Evolutionary conservation across 2,888 invertebrate species (phyloP).

Genomic region (Plutella xylostella): DNA sequence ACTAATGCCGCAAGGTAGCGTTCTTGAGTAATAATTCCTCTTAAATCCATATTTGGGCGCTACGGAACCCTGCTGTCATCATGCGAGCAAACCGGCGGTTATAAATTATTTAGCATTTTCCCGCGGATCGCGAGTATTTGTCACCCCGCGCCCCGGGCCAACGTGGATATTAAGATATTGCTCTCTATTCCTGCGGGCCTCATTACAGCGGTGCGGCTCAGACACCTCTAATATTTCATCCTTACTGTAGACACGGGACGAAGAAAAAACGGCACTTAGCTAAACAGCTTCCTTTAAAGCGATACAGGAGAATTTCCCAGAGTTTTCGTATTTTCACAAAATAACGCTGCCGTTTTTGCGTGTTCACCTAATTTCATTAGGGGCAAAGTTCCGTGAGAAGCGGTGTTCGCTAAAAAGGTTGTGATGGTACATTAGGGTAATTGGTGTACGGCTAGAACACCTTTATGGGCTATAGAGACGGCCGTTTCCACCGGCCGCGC

Average conservation of each 20-base stretch:
- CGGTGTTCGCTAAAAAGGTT: conserved; percentile 51
- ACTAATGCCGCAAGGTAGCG: conserved; percentile 28
- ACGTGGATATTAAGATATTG: conserved; percentile 65
- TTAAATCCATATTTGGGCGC: conserved; percentile 22
- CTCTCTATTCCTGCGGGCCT: conserved; percentile 61
- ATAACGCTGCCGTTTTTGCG: conserved; percentile 33
- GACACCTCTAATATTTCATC: conserved; percentile 59
- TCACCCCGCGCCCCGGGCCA: conserved; percentile 51
- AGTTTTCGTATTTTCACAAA: conserved; percentile 44
- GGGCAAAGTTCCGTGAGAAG: conserved; percentile 41
- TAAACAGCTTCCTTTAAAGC: conserved; percentile 28
- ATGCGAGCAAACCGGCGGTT: conserved; percentile 45
- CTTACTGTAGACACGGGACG: conserved; percentile 32
- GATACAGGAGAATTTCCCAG: conserved; percentile 23
- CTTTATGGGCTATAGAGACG: conserved; percentile 55
- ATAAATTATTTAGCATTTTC: conserved; percentile 65
- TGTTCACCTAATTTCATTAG: conserved; percentile 58
- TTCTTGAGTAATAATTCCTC: conserved; percentile 46
- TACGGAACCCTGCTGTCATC: conserved; percentile 42
- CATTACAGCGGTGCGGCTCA: conserved; percentile 50
- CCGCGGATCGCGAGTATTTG: conserved; percentile 57
- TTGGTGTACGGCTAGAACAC: conserved; percentile 59
- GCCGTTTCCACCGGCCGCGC: conserved; percentile 50
- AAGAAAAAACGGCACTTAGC: conserved; percentile 24
- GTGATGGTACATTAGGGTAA: conserved; percentile 64